phyloP scores from a whole-genome alignment of 2,888 invertebrate genomes.

The Octodonta nipae region DNA sequence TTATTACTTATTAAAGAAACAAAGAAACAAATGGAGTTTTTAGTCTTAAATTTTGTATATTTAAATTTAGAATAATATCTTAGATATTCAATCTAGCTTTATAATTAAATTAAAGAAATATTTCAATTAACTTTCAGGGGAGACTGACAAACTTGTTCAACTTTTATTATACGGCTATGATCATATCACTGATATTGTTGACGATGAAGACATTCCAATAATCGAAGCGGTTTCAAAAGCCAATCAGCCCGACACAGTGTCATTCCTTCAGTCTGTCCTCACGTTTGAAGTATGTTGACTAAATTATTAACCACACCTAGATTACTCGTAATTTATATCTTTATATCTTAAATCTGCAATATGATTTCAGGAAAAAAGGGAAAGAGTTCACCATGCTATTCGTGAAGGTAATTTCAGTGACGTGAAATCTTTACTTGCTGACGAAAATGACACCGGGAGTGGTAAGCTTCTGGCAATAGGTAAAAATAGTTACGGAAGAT shows the following conservation, averaged over 20 bases:
- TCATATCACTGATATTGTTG: conserved; percentile 66
- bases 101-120: too few species aligned
- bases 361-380: conserved; percentile 62
- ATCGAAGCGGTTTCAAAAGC: conserved; percentile 55
- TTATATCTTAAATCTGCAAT: too few species aligned
- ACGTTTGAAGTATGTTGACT: conserved; percentile 63
- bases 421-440: conserved; percentile 43
- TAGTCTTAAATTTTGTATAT: too few species aligned
- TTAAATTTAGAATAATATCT: too few species aligned
- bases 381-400: conserved; percentile 62
- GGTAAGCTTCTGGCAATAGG: conserved; percentile 43
- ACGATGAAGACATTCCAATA: conserved; percentile 56
- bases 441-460: conserved; percentile 39
- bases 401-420: conserved; percentile 47
- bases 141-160: conserved; percentile 51
- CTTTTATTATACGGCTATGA: conserved; percentile 73
- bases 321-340: too few species aligned
- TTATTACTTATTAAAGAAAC: too few species aligned
- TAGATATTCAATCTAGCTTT: too few species aligned
- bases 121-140: conserved; percentile 45
- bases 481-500: conserved; percentile 60
- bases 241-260: conserved; percentile 51
- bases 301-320: too few species aligned
- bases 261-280: conserved; percentile 57
- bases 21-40: too few species aligned